Percentiles rank a stretch among this genome's conserved stretches.
These are phyloP conservation scores for Syngnathus rostellatus DNA, from an alignment of 2,797 vertebrate genomes.

Conservation along the genomic window DNA sequence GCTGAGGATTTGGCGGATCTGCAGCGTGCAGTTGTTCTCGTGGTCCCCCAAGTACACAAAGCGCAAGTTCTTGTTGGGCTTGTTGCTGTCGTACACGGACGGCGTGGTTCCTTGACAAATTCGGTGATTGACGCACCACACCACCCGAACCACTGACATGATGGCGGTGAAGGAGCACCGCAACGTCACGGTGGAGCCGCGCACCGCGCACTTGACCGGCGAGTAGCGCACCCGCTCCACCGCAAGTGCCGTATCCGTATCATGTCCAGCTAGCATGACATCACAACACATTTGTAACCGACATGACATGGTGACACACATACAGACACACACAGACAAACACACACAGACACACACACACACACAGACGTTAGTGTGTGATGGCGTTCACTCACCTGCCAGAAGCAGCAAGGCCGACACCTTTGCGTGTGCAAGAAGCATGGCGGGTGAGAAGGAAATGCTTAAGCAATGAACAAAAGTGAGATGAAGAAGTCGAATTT, in stretches of 20 bases:
- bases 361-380: too few relatives aligned
- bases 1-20: background rate
- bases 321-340: too few relatives aligned
- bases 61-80: background rate
- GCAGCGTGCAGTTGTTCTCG: constrained; percentile 2
- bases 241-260: too few relatives aligned
- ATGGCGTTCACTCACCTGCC: background rate
- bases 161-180: background rate
- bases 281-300: too few relatives aligned
- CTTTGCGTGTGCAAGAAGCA: background rate
- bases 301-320: too few relatives aligned
- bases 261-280: too few relatives aligned
- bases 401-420: background rate
- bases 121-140: constrained; percentile 3
- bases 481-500: background rate
- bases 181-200: background rate
- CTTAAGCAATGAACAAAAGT: background rate
- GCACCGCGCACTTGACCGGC: background rate
- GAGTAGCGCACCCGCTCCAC: background rate
- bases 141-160: background rate
- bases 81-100: constrained; percentile 2
- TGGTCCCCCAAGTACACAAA: constrained; percentile 2
- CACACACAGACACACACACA: too few relatives aligned
- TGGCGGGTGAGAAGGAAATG: background rate
- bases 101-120: background rate